phyloP scores from a whole-genome alignment of 1,140 invertebrate genomes.

The Anastatus disparis region DNA sequence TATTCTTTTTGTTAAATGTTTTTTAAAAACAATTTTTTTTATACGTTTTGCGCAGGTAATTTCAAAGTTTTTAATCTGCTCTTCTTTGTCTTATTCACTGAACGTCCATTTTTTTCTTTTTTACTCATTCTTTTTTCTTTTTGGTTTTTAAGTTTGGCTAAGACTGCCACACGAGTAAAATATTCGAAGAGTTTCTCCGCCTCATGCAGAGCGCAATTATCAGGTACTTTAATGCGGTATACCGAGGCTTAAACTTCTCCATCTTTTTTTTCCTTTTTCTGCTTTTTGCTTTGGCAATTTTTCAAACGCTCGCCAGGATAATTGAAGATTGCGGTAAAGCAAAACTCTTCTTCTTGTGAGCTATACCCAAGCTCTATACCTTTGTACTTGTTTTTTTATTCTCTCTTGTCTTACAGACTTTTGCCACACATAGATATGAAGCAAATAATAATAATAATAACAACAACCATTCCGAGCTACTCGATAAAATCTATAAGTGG shows the following conservation, averaged over 20 bases:
- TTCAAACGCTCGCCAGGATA: slow-evolving; percentile 34
- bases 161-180: slow-evolving; percentile 45
- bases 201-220: slow-evolving; percentile 57
- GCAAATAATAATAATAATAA: slow-evolving; percentile 33
- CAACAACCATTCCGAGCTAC: slow-evolving; percentile 8
- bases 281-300: slow-evolving; percentile 43
- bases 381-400: neutral
- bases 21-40: too few relatives aligned
- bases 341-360: too few relatives aligned
- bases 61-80: neutral
- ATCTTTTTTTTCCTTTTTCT: too few relatives aligned
- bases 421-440: neutral
- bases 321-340: slow-evolving; percentile 42
- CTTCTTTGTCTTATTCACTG: slow-evolving; percentile 21
- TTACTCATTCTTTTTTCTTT: slow-evolving; percentile 2
- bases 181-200: slow-evolving; percentile 53
- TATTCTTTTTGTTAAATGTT: too few relatives aligned
- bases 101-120: neutral
- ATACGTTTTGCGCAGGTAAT: neutral
- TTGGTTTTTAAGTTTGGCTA: neutral
- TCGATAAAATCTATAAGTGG: slow-evolving; percentile 36
- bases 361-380: too few relatives aligned
- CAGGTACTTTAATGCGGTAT: slow-evolving; percentile 56
- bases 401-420: neutral
- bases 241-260: slow-evolving; percentile 40